Percentiles rank a stretch among this genome's conserved stretches.
Evolutionary conservation across 2,113 vertebrate species (phyloP).

Genomic region (Mus spicilegus): DNA sequence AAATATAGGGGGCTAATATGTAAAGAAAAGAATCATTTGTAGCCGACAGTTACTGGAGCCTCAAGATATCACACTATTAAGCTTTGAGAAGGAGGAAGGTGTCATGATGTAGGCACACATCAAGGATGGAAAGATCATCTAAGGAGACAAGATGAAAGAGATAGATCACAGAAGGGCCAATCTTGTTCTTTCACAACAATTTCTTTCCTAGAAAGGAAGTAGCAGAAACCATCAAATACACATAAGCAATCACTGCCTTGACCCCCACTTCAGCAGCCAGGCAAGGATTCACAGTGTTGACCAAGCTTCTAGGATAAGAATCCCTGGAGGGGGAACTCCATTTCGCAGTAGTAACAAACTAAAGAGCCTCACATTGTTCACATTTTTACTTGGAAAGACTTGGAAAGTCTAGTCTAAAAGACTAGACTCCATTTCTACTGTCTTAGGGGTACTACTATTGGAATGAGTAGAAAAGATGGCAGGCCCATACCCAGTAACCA

Average conservation of each 20-base stretch:
- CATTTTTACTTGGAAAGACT: constrained; percentile 8
- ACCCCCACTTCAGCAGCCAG: background rate
- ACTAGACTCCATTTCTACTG: background rate
- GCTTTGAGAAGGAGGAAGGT: background rate
- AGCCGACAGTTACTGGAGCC: background rate
- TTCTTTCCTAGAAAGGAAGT: background rate
- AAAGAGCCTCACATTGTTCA: background rate
- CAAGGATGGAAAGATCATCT: background rate
- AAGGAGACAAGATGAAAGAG: background rate
- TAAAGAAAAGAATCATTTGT: background rate
- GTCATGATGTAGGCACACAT: background rate
- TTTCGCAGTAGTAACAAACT: background rate
- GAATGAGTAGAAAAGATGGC: background rate
- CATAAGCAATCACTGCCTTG: background rate
- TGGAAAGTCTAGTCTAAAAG: no score
- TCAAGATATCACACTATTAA: background rate
- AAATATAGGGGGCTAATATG: background rate
- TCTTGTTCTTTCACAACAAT: background rate
- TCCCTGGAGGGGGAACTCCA: background rate
- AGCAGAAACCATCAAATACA: background rate
- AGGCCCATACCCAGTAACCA: accelerated
- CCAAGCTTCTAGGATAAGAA: background rate
- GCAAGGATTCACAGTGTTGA: background rate
- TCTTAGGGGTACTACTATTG: background rate
- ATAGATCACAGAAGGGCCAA: background rate